Evolutionary conservation across 2,113 vertebrate genomes (phyloP), one percentile per base, ranked within the genome.

Genomic region (Boulengeromyrus knoepffleri): DNA sequence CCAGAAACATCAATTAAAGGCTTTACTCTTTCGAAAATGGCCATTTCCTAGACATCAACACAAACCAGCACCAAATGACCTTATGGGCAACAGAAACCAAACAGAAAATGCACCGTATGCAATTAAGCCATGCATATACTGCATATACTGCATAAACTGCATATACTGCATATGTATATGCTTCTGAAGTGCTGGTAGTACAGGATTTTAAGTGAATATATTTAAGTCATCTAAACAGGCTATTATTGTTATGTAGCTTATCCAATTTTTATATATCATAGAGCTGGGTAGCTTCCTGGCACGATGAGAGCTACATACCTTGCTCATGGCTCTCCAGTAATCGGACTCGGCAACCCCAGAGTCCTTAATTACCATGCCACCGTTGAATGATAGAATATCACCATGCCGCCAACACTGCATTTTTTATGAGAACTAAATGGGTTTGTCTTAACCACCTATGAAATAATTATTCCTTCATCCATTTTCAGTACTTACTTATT

Each of bases 221-320:
- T 49, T 15, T 53, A 0, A 87, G n/a, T 31, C 49, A 52, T 52
- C 27, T 6, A 85, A 87, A 52, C 27, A 31, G 49, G 15, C 24
- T 27, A 87, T 87, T 87, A 87, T 87, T 85, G 45, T 85, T 49
- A 87, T 87, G 83, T 47, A 46, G 21, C 83, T 47, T 85, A 27
- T 17, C 39, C 42, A 12, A 45, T 47, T 46, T 45, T 85, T 85
- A 85, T 47, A 47, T 46, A 10, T 84, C 46, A 85, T n/a, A 85
- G 19, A 21, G 83, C 5, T 10, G 45, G 83, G 45, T 42, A 47
- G 21, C 24, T 85, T 85, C 83, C 45, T 47, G 83, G 83, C 24
- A 13, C 21, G 7, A 80, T 17, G 6, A 2, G 4, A 80, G 36
- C 36, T 42, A 42, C 74, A 80, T 77, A 17, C 31, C 70, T 39